Conservation (phyloP, 2,888 invertebrate species). For the Ophion costatus region DNA sequence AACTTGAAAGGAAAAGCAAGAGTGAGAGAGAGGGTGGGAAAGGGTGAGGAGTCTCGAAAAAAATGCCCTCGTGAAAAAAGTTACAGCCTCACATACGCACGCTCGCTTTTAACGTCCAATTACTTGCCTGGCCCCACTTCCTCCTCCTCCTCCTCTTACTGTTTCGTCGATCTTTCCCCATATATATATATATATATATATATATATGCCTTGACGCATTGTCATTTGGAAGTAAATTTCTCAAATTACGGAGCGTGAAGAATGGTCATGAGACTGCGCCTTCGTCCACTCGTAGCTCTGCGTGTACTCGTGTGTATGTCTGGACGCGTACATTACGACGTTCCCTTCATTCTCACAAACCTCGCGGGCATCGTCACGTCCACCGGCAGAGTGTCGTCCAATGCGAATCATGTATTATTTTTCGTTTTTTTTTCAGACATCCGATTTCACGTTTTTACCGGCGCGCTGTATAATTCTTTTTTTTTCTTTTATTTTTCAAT, state of each 20-base stretch:
- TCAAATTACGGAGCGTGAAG: conserved; percentile 66
- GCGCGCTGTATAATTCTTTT: conserved; percentile 15
- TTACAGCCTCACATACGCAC: conserved; percentile 49
- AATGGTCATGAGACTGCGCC: conserved; percentile 64
- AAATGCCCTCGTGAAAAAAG: conserved; percentile 55
- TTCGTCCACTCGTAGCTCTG: conserved; percentile 36
- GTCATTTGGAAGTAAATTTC: conserved; percentile 65
- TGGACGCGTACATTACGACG: conserved; percentile 26
- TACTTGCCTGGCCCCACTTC: conserved; percentile 57
- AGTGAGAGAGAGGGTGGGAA: background rate
- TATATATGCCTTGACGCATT: conserved; percentile 49
- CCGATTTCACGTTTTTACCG: conserved; percentile 26
- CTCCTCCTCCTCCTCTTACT: conserved; percentile 19
- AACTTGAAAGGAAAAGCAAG: background rate
- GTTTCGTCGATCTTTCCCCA: conserved; percentile 44
- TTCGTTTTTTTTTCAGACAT: conserved; percentile 13
- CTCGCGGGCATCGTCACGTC: conserved; percentile 71
- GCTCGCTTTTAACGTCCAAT: conserved; percentile 64
- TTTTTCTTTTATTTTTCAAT: conserved; percentile 18
- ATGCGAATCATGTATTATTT: background rate
- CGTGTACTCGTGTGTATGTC: conserved; percentile 14
- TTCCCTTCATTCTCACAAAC: conserved; percentile 55
- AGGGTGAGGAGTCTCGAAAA: conserved; percentile 39
- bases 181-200: background rate
- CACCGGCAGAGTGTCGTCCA: conserved; percentile 68